phyloP scores from a whole-genome alignment of 1,140 invertebrate genomes.

The Anastrepha ludens region DNA sequence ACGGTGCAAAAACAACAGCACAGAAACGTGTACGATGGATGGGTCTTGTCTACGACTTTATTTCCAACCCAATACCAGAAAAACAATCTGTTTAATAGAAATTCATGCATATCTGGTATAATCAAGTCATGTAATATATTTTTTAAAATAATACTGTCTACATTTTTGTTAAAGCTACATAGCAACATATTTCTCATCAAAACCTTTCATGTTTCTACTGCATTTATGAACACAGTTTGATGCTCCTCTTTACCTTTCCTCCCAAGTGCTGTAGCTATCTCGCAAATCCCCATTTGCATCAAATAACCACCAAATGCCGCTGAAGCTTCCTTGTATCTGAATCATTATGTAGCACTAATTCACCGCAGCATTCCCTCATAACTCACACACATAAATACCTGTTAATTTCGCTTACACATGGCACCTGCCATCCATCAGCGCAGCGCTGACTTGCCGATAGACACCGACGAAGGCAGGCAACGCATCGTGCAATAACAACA shows the following conservation, averaged over 20 bases:
- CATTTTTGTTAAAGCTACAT: neutral
- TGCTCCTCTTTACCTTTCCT: too few relatives aligned
- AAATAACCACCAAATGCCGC: conserved; percentile 12
- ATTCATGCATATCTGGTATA: too few relatives aligned
- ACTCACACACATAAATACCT: conserved; percentile 10
- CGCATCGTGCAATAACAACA: neutral
- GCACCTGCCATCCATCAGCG: conserved; percentile 32
- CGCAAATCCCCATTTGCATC: conserved; percentile 17
- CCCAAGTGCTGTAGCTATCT: too few relatives aligned
- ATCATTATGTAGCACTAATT: neutral
- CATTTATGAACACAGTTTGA: neutral
- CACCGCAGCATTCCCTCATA: neutral
- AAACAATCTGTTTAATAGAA: too few relatives aligned
- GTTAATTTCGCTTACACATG: conserved; percentile 32
- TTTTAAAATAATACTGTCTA: too few relatives aligned
- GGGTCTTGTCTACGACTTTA: too few relatives aligned
- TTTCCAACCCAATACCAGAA: too few relatives aligned
- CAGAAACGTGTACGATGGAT: too few relatives aligned
- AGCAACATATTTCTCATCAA: neutral
- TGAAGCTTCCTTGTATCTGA: neutral
- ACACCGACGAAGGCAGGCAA: neutral
- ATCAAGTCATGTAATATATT: too few relatives aligned
- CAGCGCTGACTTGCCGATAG: neutral
- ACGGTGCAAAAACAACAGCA: too few relatives aligned
- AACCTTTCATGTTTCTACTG: neutral